phyloP scores from a whole-genome alignment of 2,888 invertebrate genomes.

The Allacma fusca region DNA sequence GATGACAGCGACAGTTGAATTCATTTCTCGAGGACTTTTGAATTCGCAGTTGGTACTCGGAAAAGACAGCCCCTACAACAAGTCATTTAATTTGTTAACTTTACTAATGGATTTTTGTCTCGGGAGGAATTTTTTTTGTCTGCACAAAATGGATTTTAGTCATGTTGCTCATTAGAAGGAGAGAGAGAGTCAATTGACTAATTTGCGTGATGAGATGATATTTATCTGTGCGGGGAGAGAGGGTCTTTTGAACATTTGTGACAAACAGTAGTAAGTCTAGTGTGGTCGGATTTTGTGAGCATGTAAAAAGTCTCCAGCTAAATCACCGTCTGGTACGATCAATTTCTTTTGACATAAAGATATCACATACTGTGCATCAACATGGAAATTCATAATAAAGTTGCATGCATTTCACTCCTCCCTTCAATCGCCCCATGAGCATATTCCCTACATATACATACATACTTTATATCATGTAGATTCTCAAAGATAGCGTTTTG shows the following conservation, averaged over 20 bases:
- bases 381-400: constrained; percentile 12
- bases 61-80: no score
- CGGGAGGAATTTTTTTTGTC: neutral
- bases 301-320: constrained; percentile 17
- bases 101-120: neutral
- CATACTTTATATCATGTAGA: no score
- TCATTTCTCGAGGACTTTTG: neutral
- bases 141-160: neutral
- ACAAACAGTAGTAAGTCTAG: neutral
- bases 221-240: constrained; percentile 29
- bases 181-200: constrained; percentile 12
- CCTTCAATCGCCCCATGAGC: neutral
- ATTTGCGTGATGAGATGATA: constrained; percentile 41
- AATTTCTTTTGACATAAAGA: constrained; percentile 25
- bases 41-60: constrained; percentile 1
- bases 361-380: constrained; percentile 12
- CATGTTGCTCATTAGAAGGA: constrained; percentile 3
- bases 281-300: neutral
- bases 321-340: constrained; percentile 42
- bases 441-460: neutral
- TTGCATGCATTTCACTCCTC: constrained; percentile 3
- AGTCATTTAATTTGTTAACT: constrained; percentile 14
- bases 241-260: constrained; percentile 22
- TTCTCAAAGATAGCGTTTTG: no score
- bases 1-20: constrained; percentile 12